phyloP scores from a whole-genome alignment of 2,888 invertebrate genomes.

The Spilosoma lubricipeda region DNA sequence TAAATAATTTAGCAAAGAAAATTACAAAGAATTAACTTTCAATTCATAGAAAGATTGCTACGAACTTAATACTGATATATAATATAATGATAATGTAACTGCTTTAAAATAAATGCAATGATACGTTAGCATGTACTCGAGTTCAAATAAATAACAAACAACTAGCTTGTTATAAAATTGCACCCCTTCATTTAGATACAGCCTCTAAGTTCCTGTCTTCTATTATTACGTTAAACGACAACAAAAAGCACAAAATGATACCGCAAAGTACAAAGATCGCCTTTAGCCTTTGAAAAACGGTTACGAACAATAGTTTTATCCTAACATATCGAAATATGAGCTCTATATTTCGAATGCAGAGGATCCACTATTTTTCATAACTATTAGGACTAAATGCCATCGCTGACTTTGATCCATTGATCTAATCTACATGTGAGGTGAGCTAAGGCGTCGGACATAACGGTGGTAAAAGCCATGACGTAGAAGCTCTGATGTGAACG shows the following conservation, averaged over 20 bases:
- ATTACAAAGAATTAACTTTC: constrained; percentile 16
- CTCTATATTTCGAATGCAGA: constrained; percentile 79
- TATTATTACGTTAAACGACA: constrained; percentile 34
- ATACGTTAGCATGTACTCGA: constrained; percentile 48
- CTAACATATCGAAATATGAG: constrained; percentile 80
- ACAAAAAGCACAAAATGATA: constrained; percentile 54
- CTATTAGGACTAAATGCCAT: constrained; percentile 55
- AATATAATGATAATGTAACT: constrained; percentile 27
- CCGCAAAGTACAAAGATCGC: constrained; percentile 51
- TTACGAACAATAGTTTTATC: constrained; percentile 59
- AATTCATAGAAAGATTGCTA: constrained; percentile 13
- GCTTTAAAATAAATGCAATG: constrained; percentile 42
- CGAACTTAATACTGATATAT: constrained; percentile 30
- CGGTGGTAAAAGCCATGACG: constrained; percentile 67
- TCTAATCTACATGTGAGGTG: constrained; percentile 61
- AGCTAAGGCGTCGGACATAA: constrained; percentile 60
- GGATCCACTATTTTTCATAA: constrained; percentile 59
- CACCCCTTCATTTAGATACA: constrained; percentile 26
- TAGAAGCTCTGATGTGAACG: constrained; percentile 82
- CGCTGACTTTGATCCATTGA: constrained; percentile 50
- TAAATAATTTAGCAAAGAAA: constrained; percentile 34
- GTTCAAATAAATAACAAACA: not conserved
- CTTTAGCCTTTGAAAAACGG: constrained; percentile 52
- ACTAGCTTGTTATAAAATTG: constrained; percentile 7
- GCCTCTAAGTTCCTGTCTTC: constrained; percentile 29